Base-by-base conservation (phyloP, 2,797 vertebrate species). In the Vultur gryphus region DNA sequence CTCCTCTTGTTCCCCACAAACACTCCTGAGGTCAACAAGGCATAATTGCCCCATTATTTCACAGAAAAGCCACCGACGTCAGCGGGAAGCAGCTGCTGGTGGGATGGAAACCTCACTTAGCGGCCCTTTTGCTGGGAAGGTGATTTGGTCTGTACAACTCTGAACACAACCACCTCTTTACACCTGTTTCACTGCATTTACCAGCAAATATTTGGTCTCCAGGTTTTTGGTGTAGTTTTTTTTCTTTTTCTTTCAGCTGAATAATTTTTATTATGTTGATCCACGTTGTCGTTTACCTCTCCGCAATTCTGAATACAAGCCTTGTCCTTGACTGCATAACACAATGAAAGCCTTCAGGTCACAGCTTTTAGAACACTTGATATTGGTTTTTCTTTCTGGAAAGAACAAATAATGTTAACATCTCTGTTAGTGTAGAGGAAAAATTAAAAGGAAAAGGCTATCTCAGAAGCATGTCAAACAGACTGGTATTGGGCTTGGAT, bases 281-380 rank as follows among this genome's bases (percentile, higher is more conserved):
- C 46, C 76, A 46, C 1, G 0, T 48, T 87, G 82, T 58, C n/a
- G 4, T 90, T 77, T 92, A 18, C 87, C 46, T 76, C 82, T 51
- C 43, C 5, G 2, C 75, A 70, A 21, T 71, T 86, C 85, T 94
- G 85, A 93, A 82, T 72, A 39, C 7, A 46, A 95, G 90, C 88
- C 64, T 90, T 96, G 90, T 55, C 91, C 95, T 95, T 87, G 88
- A 80, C 77, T 84, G 86, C 67, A 79, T 66, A 89, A 55, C 86
- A 92, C 86, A 95, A 67, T 49, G 55, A 79, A 87, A 95, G 86
- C 84, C 91, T 92, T 57, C 59, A 80, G 86, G 96, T 95, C 95
- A 93, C 59, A 95, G 95, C 85, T 96, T 95, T 96, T 91, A 96
- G 79, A 95, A 84, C 85, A 95, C 84, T 95, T 77, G 59, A 94